These are phyloP conservation scores for Brachycybe producta DNA, from an alignment of 2,888 invertebrate species.

Conservation along the genomic window DNA sequence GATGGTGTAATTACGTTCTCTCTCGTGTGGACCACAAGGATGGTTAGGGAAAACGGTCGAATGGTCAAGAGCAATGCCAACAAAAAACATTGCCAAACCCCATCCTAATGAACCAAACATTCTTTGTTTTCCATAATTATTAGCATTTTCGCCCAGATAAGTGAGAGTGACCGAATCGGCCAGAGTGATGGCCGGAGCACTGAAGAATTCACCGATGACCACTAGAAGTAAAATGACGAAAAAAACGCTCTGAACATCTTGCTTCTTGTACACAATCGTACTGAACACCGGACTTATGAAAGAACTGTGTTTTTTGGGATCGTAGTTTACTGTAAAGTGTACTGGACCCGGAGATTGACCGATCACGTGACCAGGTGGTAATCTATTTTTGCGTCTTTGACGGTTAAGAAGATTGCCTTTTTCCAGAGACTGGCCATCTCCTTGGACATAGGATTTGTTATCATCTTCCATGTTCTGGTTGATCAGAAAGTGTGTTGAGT, in stretches of 20 bases:
- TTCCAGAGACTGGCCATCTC: no score
- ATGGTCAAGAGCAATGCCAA: slow-evolving; percentile 90
- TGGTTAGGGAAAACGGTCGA: slow-evolving; percentile 77
- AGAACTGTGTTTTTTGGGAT: slow-evolving; percentile 48
- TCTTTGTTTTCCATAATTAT: slow-evolving; percentile 82
- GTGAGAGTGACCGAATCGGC: slow-evolving; percentile 86
- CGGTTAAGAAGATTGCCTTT: no score
- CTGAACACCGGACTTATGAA: slow-evolving; percentile 86
- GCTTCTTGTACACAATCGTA: slow-evolving; percentile 72
- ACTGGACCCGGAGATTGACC: slow-evolving; percentile 64
- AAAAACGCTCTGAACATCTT: slow-evolving; percentile 90
- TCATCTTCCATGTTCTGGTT: neutral
- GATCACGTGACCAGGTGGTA: slow-evolving; percentile 26
- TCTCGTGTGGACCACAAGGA: slow-evolving; percentile 51
- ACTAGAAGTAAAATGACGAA: slow-evolving; percentile 83
- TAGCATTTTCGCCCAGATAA: slow-evolving; percentile 61
- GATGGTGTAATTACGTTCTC: slow-evolving; percentile 95
- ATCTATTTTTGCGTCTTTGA: slow-evolving; percentile 20
- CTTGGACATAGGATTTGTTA: no score
- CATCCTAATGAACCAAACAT: slow-evolving; percentile 98
- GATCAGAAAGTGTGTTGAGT: neutral
- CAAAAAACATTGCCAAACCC: slow-evolving; percentile 98
- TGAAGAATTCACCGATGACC: slow-evolving; percentile 93
- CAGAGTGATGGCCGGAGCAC: slow-evolving; percentile 83
- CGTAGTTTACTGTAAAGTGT: slow-evolving; percentile 59